Evolutionary conservation across 2,888 invertebrate species (phyloP), one percentile per base, ranked within the genome.

Genomic region (Monopis laevigella): DNA sequence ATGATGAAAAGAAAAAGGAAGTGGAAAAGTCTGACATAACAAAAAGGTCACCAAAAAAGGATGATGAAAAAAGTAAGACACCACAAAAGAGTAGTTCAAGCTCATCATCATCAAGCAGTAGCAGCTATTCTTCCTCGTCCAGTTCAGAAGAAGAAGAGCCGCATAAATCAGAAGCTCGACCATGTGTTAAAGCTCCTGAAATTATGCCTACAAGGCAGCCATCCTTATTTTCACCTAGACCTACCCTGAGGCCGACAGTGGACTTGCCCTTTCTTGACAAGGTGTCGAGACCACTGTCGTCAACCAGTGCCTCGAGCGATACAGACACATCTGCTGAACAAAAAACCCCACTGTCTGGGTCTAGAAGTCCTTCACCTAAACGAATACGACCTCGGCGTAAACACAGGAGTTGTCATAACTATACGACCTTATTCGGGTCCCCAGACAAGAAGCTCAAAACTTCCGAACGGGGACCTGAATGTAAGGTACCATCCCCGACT

Each of bases 381-480:
- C 59, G 78, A 45, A 19, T 74, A n/a, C 62, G 72, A 12, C 57
- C 78, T 47, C 64, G 73, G 40, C 58, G 78, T 52, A 75, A 72
- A 55, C 62, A 59, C 41, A 71, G 72, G 53, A 73, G 70, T 50
- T 46, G 16, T 32, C 21, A 44, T 36, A 28, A 54, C 39, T 74
- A 74, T 59, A 54, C 60, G 47, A 62, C 68, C 61, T 65, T 67
- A 49, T 84, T 83, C 70, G 87, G 86, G 85, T 84, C 86, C 84
- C 86, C 87, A 67, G 88, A 88, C 77, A 88, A 88, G 88, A 88
- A 88, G 88, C 88, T 88, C 86, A 88, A 88, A 88, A 88, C 88
- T 88, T 88, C 88, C 87, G 88, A 88, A 84, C 86, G 86, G 87
- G 84, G 85, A 84, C 84, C 86, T 84, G 87, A 85, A 83, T 83